Evolutionary conservation across 2,888 invertebrate genomes (phyloP).

Genomic region (Protodeltote pygarga): DNA sequence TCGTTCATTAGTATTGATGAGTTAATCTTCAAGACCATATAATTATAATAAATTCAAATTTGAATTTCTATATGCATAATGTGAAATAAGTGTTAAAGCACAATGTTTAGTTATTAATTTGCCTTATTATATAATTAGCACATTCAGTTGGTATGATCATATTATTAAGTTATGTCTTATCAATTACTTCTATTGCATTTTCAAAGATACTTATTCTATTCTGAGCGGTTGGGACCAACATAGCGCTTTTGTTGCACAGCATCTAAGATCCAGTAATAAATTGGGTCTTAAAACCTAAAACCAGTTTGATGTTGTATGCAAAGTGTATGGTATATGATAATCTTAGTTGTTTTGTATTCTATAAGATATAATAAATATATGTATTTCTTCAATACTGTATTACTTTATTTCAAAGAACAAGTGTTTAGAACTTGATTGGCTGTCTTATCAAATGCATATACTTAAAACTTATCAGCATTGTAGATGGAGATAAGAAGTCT

Average conservation of each 20-base stretch:
- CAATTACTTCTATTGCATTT: constrained; percentile 48
- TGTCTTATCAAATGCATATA: constrained; percentile 39
- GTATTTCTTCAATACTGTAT: constrained; percentile 53
- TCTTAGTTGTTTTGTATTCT: constrained; percentile 66
- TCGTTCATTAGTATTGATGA: too few relatives aligned
- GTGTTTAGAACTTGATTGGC: constrained; percentile 7
- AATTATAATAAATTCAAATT: constrained; percentile 5
- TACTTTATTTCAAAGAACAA: constrained; percentile 23
- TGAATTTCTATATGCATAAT: constrained; percentile 21
- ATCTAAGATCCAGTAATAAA: constrained; percentile 36
- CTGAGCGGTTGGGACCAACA: constrained; percentile 53
- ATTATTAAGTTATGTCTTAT: constrained; percentile 32
- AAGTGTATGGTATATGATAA: constrained; percentile 59
- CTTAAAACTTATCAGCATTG: constrained; percentile 41
- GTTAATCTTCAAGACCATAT: too few relatives aligned
- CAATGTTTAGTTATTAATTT: constrained; percentile 44
- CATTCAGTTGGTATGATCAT: constrained; percentile 31
- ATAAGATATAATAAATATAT: constrained; percentile 55
- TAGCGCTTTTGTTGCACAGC: constrained; percentile 34
- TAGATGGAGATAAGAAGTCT: constrained; percentile 34
- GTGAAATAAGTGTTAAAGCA: constrained; percentile 30
- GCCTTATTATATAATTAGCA: constrained; percentile 41
- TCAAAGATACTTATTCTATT: constrained; percentile 32
- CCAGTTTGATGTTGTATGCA: constrained; percentile 51
- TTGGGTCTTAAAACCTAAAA: constrained; percentile 44